Evolutionary conservation across 2,888 invertebrate species (phyloP), one percentile per base, ranked within the genome.

Genomic region (Drosophila yooni): DNA sequence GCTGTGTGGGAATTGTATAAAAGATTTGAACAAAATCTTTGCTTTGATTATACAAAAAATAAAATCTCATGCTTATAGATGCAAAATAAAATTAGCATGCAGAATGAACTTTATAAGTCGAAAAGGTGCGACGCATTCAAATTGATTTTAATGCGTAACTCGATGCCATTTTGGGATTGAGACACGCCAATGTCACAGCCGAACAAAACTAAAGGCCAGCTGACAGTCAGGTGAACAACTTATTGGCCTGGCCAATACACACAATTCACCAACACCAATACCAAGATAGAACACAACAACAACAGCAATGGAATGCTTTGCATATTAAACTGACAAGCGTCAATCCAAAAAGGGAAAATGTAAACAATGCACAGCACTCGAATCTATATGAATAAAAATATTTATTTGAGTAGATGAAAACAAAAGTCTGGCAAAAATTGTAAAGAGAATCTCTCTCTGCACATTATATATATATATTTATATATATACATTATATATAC

Each of bases 301-400:
- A 46, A 40, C 29, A 67, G 15, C 58, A 60, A 66, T 53, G 46
- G 40, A 80, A 72, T 76, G 83, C 66, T 88, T 88, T 81, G 86
- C 90, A 86, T 86, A 89, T 76, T 73, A 88, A 79, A 74, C 66
- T 72, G 71, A 60, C 13, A 40, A 36, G 40, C 56, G 50, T 56
- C 48, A 36, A 67, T 50, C 70, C 64, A 52, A 74, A 65, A 82
- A 64, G 62, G 83, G 86, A 78, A 88, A 89, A 78, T 85, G 85
- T 84, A 82, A 89, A 85, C 89, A 89, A 89, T 89, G 75, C 81
- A 78, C 56, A 64, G 34, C 50, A 31, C 56, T 46, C 53, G 66
- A 63, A 70, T 54, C 66, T 50, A 52, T 54, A 38, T 61, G 36
- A 18, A 50, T 29, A 43, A 58, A 56, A 43, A 43, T 38, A 57